A percentile compares a stretch with the other conserved stretches of the same genome.
Conservation (phyloP, 2,888 invertebrate species). For the Halocaridina rubra region DNA sequence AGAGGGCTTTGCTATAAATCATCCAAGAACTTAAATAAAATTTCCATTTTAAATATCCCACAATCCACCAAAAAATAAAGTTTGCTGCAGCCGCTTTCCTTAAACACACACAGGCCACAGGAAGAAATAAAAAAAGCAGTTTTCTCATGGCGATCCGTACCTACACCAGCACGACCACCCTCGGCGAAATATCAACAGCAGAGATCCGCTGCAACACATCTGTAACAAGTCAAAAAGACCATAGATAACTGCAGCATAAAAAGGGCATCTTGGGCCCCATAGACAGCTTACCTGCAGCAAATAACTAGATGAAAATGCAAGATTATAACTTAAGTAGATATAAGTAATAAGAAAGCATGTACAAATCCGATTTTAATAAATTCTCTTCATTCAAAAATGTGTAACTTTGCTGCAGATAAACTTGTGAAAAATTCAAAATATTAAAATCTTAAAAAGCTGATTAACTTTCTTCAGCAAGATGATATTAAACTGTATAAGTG, state of each 20-base stretch:
- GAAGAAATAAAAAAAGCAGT: conserved; percentile 45
- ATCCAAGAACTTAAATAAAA: too few species aligned
- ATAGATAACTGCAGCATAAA: conserved; percentile 61
- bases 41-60: neutral
- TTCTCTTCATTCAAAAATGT: neutral
- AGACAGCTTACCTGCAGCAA: conserved; percentile 51
- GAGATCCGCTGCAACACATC: conserved; percentile 61
- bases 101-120: conserved; percentile 37
- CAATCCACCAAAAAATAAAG: neutral
- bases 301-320: too few species aligned
- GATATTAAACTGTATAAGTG: conserved; percentile 29
- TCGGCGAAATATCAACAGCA: conserved; percentile 58
- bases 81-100: too few species aligned
- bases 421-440: conserved; percentile 49
- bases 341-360: too few species aligned
- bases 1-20: too few species aligned
- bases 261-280: conserved; percentile 39
- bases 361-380: too few species aligned
- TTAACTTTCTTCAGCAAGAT: conserved; percentile 50
- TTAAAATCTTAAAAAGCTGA: conserved; percentile 46
- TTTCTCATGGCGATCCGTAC: conserved; percentile 59
- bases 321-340: too few species aligned
- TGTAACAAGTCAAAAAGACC: conserved; percentile 63
- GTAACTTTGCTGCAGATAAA: conserved; percentile 44
- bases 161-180: conserved; percentile 59